Percentiles rank a stretch among this genome's conserved stretches.
Conservation (phyloP, 2,113 vertebrate species). For the Sturnus vulgaris region DNA sequence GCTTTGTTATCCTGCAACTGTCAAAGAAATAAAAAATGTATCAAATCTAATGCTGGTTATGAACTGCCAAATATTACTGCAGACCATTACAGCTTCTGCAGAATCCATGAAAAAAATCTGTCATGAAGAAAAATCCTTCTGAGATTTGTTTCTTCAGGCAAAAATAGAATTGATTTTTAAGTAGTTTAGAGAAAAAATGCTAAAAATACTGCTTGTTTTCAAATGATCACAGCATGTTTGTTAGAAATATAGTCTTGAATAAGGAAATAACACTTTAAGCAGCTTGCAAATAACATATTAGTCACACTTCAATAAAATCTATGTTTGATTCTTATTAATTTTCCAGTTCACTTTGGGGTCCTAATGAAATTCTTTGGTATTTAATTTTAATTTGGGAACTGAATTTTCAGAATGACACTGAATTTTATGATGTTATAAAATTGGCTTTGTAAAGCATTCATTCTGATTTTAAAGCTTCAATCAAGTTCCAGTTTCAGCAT, state of each 20-base stretch:
- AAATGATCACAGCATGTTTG: constrained; percentile 6
- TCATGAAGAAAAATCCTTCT: not conserved
- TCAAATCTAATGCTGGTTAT: constrained; percentile 18
- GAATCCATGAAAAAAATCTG: not conserved
- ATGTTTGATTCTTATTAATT: constrained; percentile 19
- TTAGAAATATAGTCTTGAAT: not conserved
- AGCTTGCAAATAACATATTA: constrained; percentile 3
- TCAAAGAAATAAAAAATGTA: not conserved
- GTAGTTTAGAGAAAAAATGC: not conserved
- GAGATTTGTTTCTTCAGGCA: constrained; percentile 4
- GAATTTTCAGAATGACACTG: not conserved
- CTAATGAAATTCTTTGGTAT: constrained; percentile 16
- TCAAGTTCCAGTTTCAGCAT: not conserved
- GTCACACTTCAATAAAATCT: constrained; percentile 4
- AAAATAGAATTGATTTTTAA: constrained; percentile 37
- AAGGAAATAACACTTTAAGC: not conserved
- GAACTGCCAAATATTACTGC: constrained; percentile 24
- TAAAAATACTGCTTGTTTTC: not conserved
- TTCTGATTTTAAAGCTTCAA: not conserved
- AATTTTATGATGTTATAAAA: not conserved
- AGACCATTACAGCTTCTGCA: not conserved
- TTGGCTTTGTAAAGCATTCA: not conserved
- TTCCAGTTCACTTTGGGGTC: not conserved
- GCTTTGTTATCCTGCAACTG: not conserved
- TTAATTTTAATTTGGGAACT: not conserved